Base-by-base conservation (phyloP, 2,113 vertebrate genomes). In the Syngnathoides biaculeatus region DNA sequence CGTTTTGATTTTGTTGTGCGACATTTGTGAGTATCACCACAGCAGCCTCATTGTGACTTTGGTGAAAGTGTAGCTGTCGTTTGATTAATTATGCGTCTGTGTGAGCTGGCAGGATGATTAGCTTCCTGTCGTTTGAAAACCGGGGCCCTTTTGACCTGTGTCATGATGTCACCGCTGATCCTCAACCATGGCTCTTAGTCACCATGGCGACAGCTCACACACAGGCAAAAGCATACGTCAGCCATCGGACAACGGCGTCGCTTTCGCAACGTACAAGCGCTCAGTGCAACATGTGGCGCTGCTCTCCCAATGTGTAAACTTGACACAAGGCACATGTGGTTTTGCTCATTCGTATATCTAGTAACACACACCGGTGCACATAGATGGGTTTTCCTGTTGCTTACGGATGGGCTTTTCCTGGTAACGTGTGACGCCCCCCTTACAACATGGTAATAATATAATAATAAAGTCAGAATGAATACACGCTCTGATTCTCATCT, bases 11-110 rank as follows among this genome's bases (percentile, higher is more conserved):
- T 87, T 98, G 66, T 83, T 98, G 35, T 92, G 90, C 8, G 97
- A 99, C 82, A 98, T 99, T 50, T 95, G 97, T 99, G 86, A 95
- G 93, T 92, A 85, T 72, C 8, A 15, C 17, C 0, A 4, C 30
- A 35, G 0, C 9, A 17, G 14, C 26, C 56, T 47, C 24, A 24
- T 1, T 3, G 0, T 14, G 17, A 58, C 50, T 64, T 0, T 11
- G 0, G 8, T 14, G 8, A 65, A 15, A 15, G 50, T 14, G 67
- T 43, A 15, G 43, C 26, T 42, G 74, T 15, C 5, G 5, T 40
- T 39, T 42, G 35, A 62, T 67, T 70, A 13, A 59, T 45, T 26
- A 59, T 38, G 24, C 26, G 53, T 69, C 39, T 8, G n/a, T 35
- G 11, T 72, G 67, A 79, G 69, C 67, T 75, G 62, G 66, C 40